These are phyloP conservation scores for Camelus dromedarius DNA, from an alignment of 2,113 vertebrate species.

Conservation along the genomic window DNA sequence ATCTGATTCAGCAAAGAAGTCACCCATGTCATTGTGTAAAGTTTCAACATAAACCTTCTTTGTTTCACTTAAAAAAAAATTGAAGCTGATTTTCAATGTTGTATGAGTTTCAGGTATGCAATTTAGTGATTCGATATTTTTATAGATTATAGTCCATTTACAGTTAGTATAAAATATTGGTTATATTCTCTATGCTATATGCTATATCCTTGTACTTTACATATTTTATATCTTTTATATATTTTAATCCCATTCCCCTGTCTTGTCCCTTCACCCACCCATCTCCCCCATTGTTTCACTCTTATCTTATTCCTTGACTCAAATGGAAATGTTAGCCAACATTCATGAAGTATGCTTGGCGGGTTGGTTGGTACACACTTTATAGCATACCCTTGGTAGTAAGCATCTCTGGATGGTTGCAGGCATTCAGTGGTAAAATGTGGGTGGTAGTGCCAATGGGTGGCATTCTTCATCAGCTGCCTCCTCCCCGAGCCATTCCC, in stretches of 20 bases:
- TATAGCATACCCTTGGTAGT: background rate
- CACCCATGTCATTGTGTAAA: background rate
- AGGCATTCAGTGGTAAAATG: background rate
- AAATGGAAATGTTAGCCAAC: background rate
- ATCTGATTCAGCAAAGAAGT: background rate
- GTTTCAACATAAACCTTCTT: background rate
- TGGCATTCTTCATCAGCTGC: background rate
- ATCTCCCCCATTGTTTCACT: background rate
- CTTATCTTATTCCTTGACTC: background rate
- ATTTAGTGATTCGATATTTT: background rate
- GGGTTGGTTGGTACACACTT: background rate
- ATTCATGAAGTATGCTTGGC: background rate
- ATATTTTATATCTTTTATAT: background rate
- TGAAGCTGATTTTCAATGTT: background rate
- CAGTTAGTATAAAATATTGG: background rate
- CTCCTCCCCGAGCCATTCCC: background rate
- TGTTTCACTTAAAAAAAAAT: background rate
- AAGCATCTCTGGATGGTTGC: background rate
- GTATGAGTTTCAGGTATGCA: background rate
- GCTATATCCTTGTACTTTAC: background rate
- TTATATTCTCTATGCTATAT: background rate
- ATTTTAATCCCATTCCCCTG: background rate
- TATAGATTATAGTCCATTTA: background rate
- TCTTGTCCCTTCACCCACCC: background rate
- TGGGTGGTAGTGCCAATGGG: background rate